Percentiles rank a stretch among this genome's conserved stretches.
Evolutionary conservation across 2,797 vertebrate species (phyloP).

Genomic region (Leuciscus waleckii): DNA sequence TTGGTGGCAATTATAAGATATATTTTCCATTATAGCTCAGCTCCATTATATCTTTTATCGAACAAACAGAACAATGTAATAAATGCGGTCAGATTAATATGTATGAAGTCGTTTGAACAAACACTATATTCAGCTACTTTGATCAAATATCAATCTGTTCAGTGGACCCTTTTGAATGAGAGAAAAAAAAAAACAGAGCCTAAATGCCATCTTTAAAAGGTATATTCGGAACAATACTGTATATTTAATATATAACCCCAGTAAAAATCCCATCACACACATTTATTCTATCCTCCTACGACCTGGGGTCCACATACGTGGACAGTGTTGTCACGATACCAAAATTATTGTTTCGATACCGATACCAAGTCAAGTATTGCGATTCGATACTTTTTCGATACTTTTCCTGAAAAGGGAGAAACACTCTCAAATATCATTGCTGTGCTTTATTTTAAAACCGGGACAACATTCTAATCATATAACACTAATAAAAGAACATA

Average conservation of each 20-base stretch:
- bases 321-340: too few relatives aligned
- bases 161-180: not conserved
- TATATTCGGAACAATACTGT: not conserved
- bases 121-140: not conserved
- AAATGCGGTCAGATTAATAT: not conserved
- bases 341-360: too few relatives aligned
- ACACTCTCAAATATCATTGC: too few relatives aligned
- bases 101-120: not conserved
- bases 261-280: not conserved
- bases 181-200: not conserved
- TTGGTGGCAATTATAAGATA: not conserved
- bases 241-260: not conserved
- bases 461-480: too few relatives aligned
- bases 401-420: too few relatives aligned
- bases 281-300: not conserved
- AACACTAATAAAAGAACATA: too few relatives aligned
- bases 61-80: constrained; percentile 3
- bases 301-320: too few relatives aligned
- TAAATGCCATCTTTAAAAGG: not conserved
- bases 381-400: too few relatives aligned
- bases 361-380: too few relatives aligned
- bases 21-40: not conserved
- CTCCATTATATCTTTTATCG: not conserved
- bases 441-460: too few relatives aligned
- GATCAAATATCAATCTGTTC: constrained; percentile 10